Conservation (phyloP, 53 echinoderm and acorn worm genomes). For the Antedon mediterranea region DNA sequence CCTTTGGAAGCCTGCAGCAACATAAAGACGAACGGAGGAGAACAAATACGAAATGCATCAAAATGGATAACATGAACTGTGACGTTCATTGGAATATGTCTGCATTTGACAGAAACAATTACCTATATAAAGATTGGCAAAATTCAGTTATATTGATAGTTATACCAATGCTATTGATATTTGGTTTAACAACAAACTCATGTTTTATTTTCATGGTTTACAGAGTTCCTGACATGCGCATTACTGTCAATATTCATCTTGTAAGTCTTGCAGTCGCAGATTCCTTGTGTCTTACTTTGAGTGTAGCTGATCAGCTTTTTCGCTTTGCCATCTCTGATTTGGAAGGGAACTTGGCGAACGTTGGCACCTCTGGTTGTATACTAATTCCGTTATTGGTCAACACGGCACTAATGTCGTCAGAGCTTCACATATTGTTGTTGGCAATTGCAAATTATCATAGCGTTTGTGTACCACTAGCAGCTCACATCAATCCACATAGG, state of each 20-base stretch:
- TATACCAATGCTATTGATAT: slow-evolving; percentile 45
- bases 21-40: too few species aligned
- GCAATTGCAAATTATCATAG: slow-evolving; percentile 23
- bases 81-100: not conserved
- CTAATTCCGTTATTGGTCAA: slow-evolving; percentile 8
- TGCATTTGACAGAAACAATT: not conserved
- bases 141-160: slow-evolving; percentile 6
- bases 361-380: slow-evolving; percentile 16
- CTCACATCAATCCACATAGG: slow-evolving; percentile 16
- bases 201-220: slow-evolving; percentile 71
- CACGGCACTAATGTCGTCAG: slow-evolving; percentile 12
- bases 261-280: slow-evolving; percentile 78
- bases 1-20: too few species aligned
- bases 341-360: slow-evolving; percentile 10
- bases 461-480: slow-evolving; percentile 23
- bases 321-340: slow-evolving; percentile 23
- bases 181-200: slow-evolving; percentile 52
- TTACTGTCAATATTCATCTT: slow-evolving; percentile 61
- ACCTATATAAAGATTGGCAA: not conserved
- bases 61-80: too few species aligned
- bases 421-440: slow-evolving; percentile 18
- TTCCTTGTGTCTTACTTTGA: slow-evolving; percentile 44
- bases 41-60: too few species aligned
- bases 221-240: slow-evolving; percentile 64
- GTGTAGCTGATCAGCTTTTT: slow-evolving; percentile 57